A percentile compares a stretch with the other conserved stretches of the same genome.
Evolutionary conservation across 2,113 vertebrate species (phyloP).

Genomic region (Aplodontia rufa): DNA sequence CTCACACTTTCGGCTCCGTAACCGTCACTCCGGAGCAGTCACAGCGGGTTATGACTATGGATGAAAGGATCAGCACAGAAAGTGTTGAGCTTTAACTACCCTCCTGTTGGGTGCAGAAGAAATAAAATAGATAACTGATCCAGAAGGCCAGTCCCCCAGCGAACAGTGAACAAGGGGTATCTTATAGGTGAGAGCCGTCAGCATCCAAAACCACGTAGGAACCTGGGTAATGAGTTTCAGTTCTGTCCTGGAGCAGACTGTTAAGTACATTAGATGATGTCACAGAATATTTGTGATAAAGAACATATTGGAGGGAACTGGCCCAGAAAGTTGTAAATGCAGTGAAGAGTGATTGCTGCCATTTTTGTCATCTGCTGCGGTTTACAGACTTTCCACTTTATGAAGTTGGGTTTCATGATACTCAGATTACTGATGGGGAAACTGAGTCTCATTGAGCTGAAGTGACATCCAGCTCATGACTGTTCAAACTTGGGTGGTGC

Average conservation of each 20-base stretch:
- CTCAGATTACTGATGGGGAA: background rate
- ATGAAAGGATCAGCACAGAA: slow-evolving; percentile 55
- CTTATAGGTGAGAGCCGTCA: background rate
- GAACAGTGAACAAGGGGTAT: background rate
- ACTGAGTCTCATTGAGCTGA: background rate
- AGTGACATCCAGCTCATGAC: background rate
- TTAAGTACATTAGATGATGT: slow-evolving; percentile 35
- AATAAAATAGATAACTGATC: background rate
- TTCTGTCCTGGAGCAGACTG: background rate
- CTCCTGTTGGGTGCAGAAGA: slow-evolving; percentile 13
- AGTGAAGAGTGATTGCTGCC: background rate
- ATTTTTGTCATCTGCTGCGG: fast-evolving
- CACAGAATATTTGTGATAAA: background rate
- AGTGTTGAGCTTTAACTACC: background rate
- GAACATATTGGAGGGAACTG: background rate
- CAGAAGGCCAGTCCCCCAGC: background rate
- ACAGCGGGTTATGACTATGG: slow-evolving; percentile 45
- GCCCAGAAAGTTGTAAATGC: background rate
- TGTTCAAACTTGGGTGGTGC: background rate
- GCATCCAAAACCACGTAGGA: background rate
- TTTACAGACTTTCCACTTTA: background rate
- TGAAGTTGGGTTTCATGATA: background rate
- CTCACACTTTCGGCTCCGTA: slow-evolving; percentile 62
- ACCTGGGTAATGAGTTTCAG: background rate
- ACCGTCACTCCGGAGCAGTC: slow-evolving; percentile 17